phyloP scores from a whole-genome alignment of 2,797 vertebrate genomes.

The Mus minutoides region DNA sequence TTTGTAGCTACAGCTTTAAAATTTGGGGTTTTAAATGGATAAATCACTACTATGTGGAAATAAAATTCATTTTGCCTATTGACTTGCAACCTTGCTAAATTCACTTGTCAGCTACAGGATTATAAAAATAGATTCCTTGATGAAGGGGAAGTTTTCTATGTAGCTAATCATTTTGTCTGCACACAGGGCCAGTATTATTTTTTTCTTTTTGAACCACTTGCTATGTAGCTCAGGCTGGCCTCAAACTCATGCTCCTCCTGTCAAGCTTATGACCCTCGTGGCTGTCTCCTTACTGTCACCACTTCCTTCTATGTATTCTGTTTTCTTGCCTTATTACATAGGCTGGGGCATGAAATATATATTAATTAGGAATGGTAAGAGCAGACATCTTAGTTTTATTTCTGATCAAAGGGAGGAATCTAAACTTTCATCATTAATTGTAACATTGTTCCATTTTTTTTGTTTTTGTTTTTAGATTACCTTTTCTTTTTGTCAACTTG shows the following conservation, averaged over 20 bases:
- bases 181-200: background rate
- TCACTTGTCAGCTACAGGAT: background rate
- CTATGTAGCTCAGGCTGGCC: background rate
- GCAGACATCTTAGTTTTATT: background rate
- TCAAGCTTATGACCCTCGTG: no score
- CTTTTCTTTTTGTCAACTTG: background rate
- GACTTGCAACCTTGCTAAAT: background rate
- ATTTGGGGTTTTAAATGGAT: background rate
- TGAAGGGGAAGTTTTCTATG: background rate
- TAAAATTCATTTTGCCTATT: constrained; percentile 4
- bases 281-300: background rate
- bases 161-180: background rate
- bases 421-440: background rate
- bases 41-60: background rate
- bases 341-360: background rate
- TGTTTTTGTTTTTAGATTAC: background rate
- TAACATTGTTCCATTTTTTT: background rate
- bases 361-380: background rate
- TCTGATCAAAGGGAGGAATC: background rate
- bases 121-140: background rate
- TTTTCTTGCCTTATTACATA: background rate
- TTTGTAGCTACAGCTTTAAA: background rate
- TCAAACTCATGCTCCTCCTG: background rate
- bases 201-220: background rate
- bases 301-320: background rate